Evolutionary conservation across 1,140 invertebrate genomes (phyloP).

Genomic region (Galleria mellonella): DNA sequence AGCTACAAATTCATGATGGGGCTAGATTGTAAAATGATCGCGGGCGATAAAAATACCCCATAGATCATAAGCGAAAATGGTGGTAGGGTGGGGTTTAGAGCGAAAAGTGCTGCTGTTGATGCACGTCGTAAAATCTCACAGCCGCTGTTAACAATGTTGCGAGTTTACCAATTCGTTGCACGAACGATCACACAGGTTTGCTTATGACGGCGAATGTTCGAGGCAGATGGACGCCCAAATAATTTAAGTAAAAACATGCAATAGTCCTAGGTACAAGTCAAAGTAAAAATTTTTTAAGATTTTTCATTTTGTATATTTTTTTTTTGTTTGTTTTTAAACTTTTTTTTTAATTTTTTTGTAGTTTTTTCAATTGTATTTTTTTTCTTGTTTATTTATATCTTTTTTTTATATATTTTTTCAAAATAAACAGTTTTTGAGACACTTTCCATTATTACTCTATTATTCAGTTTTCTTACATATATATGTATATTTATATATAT

Average conservation of each 20-base stretch:
- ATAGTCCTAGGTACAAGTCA: constrained; percentile 36
- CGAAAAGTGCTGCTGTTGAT: neutral
- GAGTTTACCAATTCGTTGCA: neutral
- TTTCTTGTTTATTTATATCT: constrained; percentile 11
- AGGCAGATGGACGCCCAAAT: constrained; percentile 17
- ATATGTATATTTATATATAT: too few species aligned
- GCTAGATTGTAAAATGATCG: neutral
- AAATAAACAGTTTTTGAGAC: constrained; percentile 53
- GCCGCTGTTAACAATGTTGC: neutral
- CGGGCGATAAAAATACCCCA: neutral
- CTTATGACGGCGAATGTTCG: neutral
- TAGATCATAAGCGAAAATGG: neutral
- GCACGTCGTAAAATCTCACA: neutral
- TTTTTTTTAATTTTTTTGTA: constrained; percentile 31
- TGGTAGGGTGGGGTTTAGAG: neutral
- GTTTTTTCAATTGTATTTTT: constrained; percentile 9
- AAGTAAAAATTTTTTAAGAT: constrained; percentile 22
- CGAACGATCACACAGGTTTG: neutral
- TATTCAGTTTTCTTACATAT: constrained; percentile 55
- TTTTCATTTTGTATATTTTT: constrained; percentile 28
- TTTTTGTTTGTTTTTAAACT: constrained; percentile 33
- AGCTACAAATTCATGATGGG: neutral
- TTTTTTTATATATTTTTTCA: constrained; percentile 43
- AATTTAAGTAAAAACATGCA: constrained; percentile 25
- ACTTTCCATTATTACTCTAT: constrained; percentile 39